Evolutionary conservation across 2,888 invertebrate genomes (phyloP).

Genomic region (Drosophila robusta): DNA sequence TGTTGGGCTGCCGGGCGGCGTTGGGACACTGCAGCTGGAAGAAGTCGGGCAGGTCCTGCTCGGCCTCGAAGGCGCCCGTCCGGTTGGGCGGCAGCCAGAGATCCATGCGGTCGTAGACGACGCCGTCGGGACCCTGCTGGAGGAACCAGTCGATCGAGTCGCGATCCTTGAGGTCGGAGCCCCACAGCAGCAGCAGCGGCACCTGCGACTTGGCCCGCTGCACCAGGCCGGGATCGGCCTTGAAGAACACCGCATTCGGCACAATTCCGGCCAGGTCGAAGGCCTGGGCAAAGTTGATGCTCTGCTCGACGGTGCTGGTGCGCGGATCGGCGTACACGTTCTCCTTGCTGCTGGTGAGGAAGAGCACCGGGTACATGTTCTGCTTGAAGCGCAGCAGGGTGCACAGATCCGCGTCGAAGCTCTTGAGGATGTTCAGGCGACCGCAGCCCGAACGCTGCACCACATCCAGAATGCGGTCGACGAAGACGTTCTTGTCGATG

Average conservation of each 20-base stretch:
- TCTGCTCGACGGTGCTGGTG: conserved; percentile 91
- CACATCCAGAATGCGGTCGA: conserved; percentile 93
- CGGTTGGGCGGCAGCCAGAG: conserved; percentile 73
- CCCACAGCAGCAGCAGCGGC: conserved; percentile 97
- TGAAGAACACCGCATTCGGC: conserved; percentile 95
- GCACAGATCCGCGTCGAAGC: conserved; percentile 98
- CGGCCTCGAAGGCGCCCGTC: conserved; percentile 66
- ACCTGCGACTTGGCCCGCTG: conserved; percentile 90
- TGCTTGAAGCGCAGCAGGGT: conserved; percentile 96
- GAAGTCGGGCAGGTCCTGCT: conserved; percentile 76
- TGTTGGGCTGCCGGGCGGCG: conserved; percentile 21
- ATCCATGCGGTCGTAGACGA: conserved; percentile 97
- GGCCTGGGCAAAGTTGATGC: conserved; percentile 92
- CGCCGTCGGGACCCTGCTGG: conserved; percentile 94
- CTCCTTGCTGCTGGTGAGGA: conserved; percentile 88
- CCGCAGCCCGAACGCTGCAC: conserved; percentile 92
- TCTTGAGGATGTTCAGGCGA: conserved; percentile 96
- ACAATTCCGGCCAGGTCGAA: conserved; percentile 94
- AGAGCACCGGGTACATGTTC: conserved; percentile 98
- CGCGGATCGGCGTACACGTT: conserved; percentile 91
- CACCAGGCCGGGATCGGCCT: conserved; percentile 91
- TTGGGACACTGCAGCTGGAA: conserved; percentile 77
- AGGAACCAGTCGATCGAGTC: conserved; percentile 93
- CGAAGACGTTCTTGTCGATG: conserved; percentile 95
- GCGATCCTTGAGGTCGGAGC: conserved; percentile 95